Evolutionary conservation across 2,797 vertebrate species (phyloP).

Genomic region (Pelobates cultripes): DNA sequence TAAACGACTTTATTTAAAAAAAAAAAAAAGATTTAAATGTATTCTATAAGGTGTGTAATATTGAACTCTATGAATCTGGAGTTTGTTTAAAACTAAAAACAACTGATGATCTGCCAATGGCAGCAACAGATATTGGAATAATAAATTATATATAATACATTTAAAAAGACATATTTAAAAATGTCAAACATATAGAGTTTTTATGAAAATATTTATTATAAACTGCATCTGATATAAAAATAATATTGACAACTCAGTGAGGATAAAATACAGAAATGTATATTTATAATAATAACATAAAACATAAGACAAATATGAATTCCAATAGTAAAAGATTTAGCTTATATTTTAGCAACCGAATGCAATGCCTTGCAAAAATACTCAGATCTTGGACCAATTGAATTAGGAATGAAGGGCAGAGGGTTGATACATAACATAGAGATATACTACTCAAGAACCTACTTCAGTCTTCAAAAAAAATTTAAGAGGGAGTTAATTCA

Average conservation of each 20-base stretch:
- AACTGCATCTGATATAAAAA: constrained; percentile 24
- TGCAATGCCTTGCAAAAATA: background rate
- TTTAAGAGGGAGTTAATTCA: no score
- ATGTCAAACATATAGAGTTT: background rate
- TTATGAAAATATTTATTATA: constrained; percentile 45
- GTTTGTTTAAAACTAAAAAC: background rate
- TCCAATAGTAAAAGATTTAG: constrained; percentile 2
- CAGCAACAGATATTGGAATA: background rate
- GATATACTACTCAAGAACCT: no score
- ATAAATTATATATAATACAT: background rate
- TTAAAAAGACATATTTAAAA: background rate
- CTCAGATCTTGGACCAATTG: no score
- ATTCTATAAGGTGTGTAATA: background rate
- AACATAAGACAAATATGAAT: background rate
- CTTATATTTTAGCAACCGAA: background rate
- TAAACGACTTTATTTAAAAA: no score
- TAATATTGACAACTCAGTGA: constrained; percentile 11
- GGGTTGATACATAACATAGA: no score
- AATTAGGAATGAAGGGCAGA: no score
- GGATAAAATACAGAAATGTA: background rate
- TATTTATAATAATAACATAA: background rate
- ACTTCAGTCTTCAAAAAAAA: no score
- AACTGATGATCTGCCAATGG: background rate
- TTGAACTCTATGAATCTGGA: background rate
- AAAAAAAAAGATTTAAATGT: background rate